Percentiles rank a stretch among this genome's conserved stretches.
These are phyloP conservation scores for Erebia epiphron DNA, from an alignment of 2,888 invertebrate species.

Conservation along the genomic window DNA sequence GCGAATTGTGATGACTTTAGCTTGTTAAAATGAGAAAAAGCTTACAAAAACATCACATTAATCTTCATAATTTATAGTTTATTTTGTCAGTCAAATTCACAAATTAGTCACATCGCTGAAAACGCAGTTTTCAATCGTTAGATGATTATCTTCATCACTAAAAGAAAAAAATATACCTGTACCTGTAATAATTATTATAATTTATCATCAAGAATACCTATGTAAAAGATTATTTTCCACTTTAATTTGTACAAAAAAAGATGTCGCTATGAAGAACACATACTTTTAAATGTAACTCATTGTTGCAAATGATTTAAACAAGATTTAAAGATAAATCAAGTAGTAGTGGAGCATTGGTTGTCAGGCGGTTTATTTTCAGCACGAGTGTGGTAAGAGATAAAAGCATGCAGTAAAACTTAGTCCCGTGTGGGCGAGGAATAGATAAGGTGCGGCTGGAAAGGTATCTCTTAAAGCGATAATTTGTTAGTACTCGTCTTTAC, in stretches of 20 bases:
- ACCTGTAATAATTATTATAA: too few relatives aligned
- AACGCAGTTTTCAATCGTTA: too few relatives aligned
- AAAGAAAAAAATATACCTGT: too few relatives aligned
- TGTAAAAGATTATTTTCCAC: too few relatives aligned
- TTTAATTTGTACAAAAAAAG: background rate
- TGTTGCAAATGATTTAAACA: slow-evolving; percentile 2
- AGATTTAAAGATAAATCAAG: slow-evolving; percentile 25
- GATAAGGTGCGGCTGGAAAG: slow-evolving; percentile 61
- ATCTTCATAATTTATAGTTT: too few relatives aligned
- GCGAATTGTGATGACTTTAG: too few relatives aligned
- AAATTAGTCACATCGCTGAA: too few relatives aligned
- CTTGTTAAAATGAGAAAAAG: too few relatives aligned
- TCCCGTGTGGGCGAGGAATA: slow-evolving; percentile 66
- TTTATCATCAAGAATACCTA: too few relatives aligned
- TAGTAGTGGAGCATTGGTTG: slow-evolving; percentile 22
- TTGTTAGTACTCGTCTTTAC: slow-evolving; percentile 65
- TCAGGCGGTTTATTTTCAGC: slow-evolving; percentile 64
- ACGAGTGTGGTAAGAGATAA: slow-evolving; percentile 70
- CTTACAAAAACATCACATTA: too few relatives aligned
- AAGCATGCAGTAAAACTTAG: slow-evolving; percentile 67
- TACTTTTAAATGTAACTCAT: background rate
- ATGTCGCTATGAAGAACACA: background rate
- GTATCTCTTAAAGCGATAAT: slow-evolving; percentile 73
- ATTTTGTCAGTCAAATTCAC: too few relatives aligned
- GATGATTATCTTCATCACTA: too few relatives aligned